Base-by-base conservation (phyloP, 2,113 vertebrate genomes). In the Gnathonemus longibarbis region DNA sequence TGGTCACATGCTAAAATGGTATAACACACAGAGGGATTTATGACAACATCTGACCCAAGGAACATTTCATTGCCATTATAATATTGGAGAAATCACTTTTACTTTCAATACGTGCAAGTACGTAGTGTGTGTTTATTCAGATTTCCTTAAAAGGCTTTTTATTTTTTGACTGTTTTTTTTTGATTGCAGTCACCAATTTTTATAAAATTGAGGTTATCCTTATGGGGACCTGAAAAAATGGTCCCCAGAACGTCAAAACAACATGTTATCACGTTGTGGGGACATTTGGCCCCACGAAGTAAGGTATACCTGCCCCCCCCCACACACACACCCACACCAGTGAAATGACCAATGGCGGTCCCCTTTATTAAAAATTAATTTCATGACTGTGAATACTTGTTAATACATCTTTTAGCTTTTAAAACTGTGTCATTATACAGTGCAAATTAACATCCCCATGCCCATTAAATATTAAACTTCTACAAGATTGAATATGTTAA, bases 391-490 rank as follows among this genome's bases (percentile, higher is more conserved):
- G 27, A 52, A 35, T 7, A 56, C 1, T 50, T 74, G 39, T 88
- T 62, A 42, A 39, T 52, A 56, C 31, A 89, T 52, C 31, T 27
- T 56, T 89, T 15, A 83, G 88, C 49, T 52, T 83, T 83, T 89
- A 83, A 39, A 89, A 21, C 48, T n/a, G 88, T 53, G 74, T 56
- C 70, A 48, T 80, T 80, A 77, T 89, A 50, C 6, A 84, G 70
- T 56, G 49, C 70, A 74, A 89, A 56, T 56, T 56, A 53, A 50
- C 27, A 83, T 39, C 50, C 31, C 48, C 48, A 24, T 21, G 31
- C 77, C 74, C 49, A 84, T 89, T 89, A 89, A 89, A 89, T 56
- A 89, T 84, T 89, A 56, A 89, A 56, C 50, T 84, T 52, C 70
- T 89, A 27, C 27, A 13, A 89, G 70, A 89, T 27, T 39, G 35